Evolutionary conservation across 2,113 vertebrate genomes (phyloP).

Genomic region (Urocolius indicus): DNA sequence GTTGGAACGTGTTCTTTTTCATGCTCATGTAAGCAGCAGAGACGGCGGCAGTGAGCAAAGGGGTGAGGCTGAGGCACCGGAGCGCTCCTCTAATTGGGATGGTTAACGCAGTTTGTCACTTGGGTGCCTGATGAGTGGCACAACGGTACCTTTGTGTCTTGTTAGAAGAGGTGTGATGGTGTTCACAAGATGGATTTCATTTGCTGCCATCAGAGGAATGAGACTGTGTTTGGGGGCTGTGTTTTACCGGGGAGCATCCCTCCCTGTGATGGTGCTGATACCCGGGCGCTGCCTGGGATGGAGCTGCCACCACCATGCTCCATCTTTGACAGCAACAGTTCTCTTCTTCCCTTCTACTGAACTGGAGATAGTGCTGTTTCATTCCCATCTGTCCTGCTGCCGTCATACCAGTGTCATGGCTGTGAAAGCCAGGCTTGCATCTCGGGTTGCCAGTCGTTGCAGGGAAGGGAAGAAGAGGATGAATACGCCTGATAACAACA

Average conservation of each 20-base stretch:
- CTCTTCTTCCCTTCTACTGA: background rate
- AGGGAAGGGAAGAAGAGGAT: background rate
- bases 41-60: rapidly evolving
- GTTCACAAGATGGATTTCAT: background rate
- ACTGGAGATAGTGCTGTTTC: background rate
- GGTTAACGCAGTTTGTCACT: background rate
- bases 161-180: background rate
- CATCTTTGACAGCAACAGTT: background rate
- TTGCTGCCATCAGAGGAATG: background rate
- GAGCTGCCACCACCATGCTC: background rate
- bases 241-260: background rate
- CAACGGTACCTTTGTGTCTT: background rate
- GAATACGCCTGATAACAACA: rapidly evolving
- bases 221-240: background rate
- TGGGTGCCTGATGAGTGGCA: no score
- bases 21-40: background rate
- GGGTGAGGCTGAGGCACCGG: background rate
- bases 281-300: background rate
- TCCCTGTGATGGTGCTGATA: background rate
- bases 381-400: background rate
- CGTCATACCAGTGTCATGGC: rapidly evolving
- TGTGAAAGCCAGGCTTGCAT: background rate
- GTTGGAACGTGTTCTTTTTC: background rate
- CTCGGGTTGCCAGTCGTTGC: background rate
- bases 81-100: background rate